These are phyloP conservation scores for Alloscopus bannaensis DNA, from an alignment of 2,888 invertebrate genomes.

Conservation along the genomic window DNA sequence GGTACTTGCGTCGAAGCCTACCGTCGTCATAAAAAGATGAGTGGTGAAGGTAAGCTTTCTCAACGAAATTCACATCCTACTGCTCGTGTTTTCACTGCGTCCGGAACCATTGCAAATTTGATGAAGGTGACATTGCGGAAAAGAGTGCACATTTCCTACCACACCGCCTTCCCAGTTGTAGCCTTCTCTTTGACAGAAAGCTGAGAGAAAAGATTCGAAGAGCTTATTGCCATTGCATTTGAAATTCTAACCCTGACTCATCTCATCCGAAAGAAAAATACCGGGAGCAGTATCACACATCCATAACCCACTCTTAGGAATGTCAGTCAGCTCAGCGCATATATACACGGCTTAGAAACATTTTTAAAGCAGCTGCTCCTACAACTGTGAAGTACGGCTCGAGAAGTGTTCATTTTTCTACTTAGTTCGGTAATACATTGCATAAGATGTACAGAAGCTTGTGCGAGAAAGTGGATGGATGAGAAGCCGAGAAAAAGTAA, in stretches of 20 bases:
- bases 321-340: neutral
- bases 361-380: no score
- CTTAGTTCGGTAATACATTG: no score
- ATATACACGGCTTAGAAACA: no score
- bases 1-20: no score
- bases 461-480: no score
- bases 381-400: no score
- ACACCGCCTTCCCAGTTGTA: neutral
- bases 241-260: slow-evolving; percentile 37
- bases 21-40: no score
- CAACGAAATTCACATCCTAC: no score
- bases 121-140: slow-evolving; percentile 61
- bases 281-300: slow-evolving; percentile 9
- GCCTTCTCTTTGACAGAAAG: neutral
- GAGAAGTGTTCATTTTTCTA: no score
- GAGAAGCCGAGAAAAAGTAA: slow-evolving; percentile 39
- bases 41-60: no score
- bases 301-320: slow-evolving; percentile 4
- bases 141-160: slow-evolving; percentile 20
- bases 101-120: slow-evolving; percentile 49
- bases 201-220: slow-evolving; percentile 4
- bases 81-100: slow-evolving; percentile 3
- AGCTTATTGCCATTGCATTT: slow-evolving; percentile 21
- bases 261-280: slow-evolving; percentile 5
- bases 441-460: no score